Conservation (phyloP, 2,797 vertebrate genomes). For the Poeciliopsis gracilis region DNA sequence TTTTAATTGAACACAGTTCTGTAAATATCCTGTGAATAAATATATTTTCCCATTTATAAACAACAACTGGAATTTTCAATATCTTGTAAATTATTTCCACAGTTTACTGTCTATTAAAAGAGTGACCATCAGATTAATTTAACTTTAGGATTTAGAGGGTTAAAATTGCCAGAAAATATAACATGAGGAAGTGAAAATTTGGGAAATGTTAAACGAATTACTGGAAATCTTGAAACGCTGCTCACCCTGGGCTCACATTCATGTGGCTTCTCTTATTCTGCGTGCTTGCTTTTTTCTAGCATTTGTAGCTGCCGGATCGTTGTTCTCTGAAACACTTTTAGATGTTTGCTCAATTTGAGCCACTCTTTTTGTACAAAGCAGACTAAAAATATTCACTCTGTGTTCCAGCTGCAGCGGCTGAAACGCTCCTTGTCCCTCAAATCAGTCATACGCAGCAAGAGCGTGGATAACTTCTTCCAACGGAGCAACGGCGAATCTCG, state of each 20-base stretch:
- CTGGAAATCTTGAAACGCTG: too few relatives aligned
- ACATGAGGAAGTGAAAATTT: not conserved
- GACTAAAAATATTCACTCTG: not conserved
- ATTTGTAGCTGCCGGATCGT: not conserved
- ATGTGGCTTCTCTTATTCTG: not conserved
- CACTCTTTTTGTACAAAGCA: not conserved
- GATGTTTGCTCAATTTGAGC: not conserved
- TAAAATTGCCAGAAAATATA: not conserved
- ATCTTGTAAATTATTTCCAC: too few relatives aligned
- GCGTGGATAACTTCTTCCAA: constrained; percentile 91
- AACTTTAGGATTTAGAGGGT: too few relatives aligned
- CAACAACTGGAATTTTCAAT: too few relatives aligned
- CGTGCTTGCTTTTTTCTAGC: not conserved
- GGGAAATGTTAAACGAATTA: not conserved
- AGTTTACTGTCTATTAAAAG: too few relatives aligned
- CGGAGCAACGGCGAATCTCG: constrained; percentile 82
- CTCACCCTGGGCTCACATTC: too few relatives aligned
- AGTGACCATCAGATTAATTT: too few relatives aligned
- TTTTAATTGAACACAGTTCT: too few relatives aligned
- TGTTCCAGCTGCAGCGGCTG: constrained; percentile 85
- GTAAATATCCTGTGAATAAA: too few relatives aligned
- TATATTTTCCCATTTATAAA: too few relatives aligned
- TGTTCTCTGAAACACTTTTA: not conserved
- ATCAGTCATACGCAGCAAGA: constrained; percentile 91
- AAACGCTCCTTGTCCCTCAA: constrained; percentile 91